These are phyloP conservation scores for Montipora foliosa DNA, from an alignment of 64 coral and sea anemone genomes.

Conservation along the genomic window DNA sequence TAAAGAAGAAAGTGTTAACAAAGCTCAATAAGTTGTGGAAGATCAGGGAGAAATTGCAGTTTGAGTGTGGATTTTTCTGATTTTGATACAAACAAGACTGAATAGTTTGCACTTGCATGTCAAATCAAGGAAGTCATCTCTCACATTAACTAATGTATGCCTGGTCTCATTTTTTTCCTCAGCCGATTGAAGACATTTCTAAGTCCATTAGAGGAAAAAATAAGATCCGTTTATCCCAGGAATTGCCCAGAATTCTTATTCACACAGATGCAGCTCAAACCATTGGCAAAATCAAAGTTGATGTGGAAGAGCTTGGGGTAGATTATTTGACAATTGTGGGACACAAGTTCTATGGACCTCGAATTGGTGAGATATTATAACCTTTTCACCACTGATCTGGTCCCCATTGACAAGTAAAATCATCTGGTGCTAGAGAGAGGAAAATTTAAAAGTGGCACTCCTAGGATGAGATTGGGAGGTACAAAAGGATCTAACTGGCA, in stretches of 20 bases:
- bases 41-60: too few species aligned
- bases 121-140: background rate
- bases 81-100: too few species aligned
- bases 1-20: too few species aligned
- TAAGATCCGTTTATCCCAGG: conserved; percentile 50
- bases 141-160: background rate
- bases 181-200: conserved; percentile 90
- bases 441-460: too few species aligned
- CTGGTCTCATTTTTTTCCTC: conserved; percentile 1
- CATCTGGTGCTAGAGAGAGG: too few species aligned
- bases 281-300: conserved; percentile 94
- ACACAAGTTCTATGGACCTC: conserved; percentile 98
- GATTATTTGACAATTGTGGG: conserved; percentile 96
- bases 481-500: too few species aligned
- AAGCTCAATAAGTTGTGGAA: too few species aligned
- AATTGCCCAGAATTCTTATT: conserved; percentile 68
- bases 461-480: too few species aligned
- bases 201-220: conserved; percentile 69
- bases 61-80: too few species aligned
- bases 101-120: too few species aligned
- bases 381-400: background rate
- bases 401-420: too few species aligned
- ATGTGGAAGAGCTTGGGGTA: conserved; percentile 80
- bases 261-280: conserved; percentile 98
- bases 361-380: conserved; percentile 74